A percentile compares a stretch with the other conserved stretches of the same genome.
Evolutionary conservation across 37 sponge, comb jelly and placozoan genomes (phyloP).

Genomic region (Cliona cf. orientalis): DNA sequence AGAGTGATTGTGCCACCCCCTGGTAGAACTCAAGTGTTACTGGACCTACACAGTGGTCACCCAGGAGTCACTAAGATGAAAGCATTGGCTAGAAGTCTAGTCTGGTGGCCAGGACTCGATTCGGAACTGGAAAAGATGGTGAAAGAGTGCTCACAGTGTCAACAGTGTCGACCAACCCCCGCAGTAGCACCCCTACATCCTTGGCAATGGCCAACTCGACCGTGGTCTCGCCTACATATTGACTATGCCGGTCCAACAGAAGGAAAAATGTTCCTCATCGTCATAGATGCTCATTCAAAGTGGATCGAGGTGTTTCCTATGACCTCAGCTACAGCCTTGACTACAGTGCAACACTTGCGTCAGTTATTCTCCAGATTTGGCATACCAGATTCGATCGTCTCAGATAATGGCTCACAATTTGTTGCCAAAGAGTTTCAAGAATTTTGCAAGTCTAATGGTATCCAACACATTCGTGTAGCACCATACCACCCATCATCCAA

Average conservation of each 20-base stretch:
- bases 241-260: conserved; percentile 51
- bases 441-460: conserved; percentile 9
- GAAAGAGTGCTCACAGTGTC: conserved; percentile 15
- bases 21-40: conserved; percentile 8
- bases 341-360: conserved; percentile 9
- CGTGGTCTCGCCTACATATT: conserved; percentile 32
- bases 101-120: conserved; percentile 59
- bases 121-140: conserved; percentile 37
- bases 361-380: conserved; percentile 32
- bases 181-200: conserved; percentile 31
- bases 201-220: conserved; percentile 40
- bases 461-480: too few species aligned
- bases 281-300: conserved; percentile 54
- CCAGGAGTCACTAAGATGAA: conserved; percentile 50
- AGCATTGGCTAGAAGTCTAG: conserved; percentile 24
- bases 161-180: background rate
- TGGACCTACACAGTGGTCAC: conserved; percentile 51
- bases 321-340: background rate
- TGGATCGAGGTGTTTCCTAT: conserved; percentile 43
- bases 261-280: conserved; percentile 33
- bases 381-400: conserved; percentile 25
- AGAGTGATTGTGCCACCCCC: conserved; percentile 37
- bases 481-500: conserved; percentile 38
- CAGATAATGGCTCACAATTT: conserved; percentile 53
- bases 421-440: conserved; percentile 36